phyloP scores from a whole-genome alignment of 2,113 vertebrate species.

The Excalfactoria chinensis region DNA sequence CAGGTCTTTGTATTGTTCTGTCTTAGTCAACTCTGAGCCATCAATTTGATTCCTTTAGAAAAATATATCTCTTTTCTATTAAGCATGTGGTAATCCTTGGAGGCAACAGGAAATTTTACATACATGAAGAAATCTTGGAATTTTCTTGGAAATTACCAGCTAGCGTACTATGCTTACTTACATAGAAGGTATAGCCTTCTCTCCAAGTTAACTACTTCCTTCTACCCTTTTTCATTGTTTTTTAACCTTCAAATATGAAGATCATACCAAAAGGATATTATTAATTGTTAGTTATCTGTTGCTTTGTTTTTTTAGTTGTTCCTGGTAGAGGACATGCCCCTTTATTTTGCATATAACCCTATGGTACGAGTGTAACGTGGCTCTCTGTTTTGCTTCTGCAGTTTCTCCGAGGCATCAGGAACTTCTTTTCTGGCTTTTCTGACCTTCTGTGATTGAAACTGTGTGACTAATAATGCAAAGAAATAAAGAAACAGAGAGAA shows the following conservation, averaged over 20 bases:
- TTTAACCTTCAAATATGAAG: neutral
- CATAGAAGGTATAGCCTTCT: neutral
- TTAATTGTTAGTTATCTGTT: neutral
- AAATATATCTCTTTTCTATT: neutral
- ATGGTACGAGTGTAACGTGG: neutral
- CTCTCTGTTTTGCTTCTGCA: neutral
- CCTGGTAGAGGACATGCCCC: rapidly evolving
- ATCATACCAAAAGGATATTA: neutral
- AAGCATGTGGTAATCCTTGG: neutral
- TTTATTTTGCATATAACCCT: neutral
- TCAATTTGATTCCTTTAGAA: neutral
- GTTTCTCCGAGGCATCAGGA: neutral
- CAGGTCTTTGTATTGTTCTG: neutral
- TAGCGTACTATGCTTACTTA: neutral
- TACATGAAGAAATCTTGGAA: neutral
- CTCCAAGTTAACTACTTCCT: neutral
- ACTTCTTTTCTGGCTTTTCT: neutral
- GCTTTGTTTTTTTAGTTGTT: neutral
- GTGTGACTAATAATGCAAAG: neutral
- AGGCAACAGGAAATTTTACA: neutral
- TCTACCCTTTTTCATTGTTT: neutral
- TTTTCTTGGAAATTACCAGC: neutral
- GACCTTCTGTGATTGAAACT: neutral
- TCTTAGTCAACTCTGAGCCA: neutral
- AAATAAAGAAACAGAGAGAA: neutral